A percentile compares a stretch with the other conserved stretches of the same genome.
These are phyloP conservation scores for Diarsia mendica DNA, from an alignment of 2,888 invertebrate species.

Conservation along the genomic window DNA sequence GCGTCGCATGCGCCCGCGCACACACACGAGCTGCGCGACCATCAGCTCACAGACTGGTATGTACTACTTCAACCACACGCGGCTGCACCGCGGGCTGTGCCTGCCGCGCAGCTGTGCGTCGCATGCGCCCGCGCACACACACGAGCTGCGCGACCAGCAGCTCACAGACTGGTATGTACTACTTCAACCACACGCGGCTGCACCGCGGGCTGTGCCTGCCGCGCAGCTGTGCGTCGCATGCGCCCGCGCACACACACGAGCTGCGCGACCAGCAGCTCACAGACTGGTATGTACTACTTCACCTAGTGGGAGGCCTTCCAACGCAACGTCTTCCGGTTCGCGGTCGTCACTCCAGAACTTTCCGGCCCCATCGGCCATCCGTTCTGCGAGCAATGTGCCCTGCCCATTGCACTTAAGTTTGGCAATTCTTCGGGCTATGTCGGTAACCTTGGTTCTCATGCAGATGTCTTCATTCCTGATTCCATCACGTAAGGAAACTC, in stretches of 20 bases:
- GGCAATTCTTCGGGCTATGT: no score
- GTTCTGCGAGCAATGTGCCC: no score
- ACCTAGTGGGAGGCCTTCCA: no score
- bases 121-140: constrained; percentile 50
- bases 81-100: constrained; percentile 84
- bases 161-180: constrained; percentile 63
- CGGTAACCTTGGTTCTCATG: no score
- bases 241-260: constrained; percentile 45
- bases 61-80: constrained; percentile 41
- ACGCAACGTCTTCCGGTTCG: no score
- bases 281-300: constrained; percentile 59
- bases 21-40: constrained; percentile 24
- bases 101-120: constrained; percentile 74
- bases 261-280: constrained; percentile 41
- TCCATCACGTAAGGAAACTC: no score
- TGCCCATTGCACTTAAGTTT: no score
- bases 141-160: constrained; percentile 32
- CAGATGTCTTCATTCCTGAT: no score
- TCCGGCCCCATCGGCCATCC: no score
- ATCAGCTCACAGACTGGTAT: constrained; percentile 62
- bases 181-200: constrained; percentile 64
- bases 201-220: constrained; percentile 84
- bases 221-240: constrained; percentile 70
- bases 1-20: constrained; percentile 57
- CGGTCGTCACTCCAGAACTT: no score